Percentiles rank a stretch among this genome's conserved stretches.
Conservation (phyloP, 2,888 invertebrate genomes). For the Trichopoda pennipes region DNA sequence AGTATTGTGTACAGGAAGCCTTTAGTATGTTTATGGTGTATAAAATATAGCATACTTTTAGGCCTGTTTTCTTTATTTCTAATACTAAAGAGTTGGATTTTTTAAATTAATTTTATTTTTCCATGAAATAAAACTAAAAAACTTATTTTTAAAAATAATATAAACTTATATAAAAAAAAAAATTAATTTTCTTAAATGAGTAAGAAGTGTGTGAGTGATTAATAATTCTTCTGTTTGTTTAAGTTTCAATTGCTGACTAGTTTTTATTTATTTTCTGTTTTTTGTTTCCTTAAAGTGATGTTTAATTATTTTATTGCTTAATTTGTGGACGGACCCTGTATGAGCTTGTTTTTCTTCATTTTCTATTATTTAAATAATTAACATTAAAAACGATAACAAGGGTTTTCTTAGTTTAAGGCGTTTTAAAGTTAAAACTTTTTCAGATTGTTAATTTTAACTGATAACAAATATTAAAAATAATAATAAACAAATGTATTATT, state of each 20-base stretch:
- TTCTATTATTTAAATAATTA: neutral
- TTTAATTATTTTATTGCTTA: constrained; percentile 37
- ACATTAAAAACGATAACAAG: neutral
- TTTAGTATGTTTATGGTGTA: neutral
- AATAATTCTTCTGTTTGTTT: constrained; percentile 26
- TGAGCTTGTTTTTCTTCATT: constrained; percentile 32
- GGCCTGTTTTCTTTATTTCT: neutral
- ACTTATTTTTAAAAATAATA: neutral
- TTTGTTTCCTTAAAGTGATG: constrained; percentile 19
- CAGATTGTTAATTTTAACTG: too few relatives aligned
- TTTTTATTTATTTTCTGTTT: too few relatives aligned
- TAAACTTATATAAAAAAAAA: neutral
- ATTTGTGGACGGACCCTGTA: constrained; percentile 58
- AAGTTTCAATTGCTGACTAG: constrained; percentile 56
- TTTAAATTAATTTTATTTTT: neutral
- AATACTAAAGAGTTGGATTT: neutral
- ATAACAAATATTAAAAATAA: too few relatives aligned
- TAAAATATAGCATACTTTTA: constrained; percentile 15
- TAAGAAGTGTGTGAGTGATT: too few relatives aligned
- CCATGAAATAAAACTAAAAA: neutral
- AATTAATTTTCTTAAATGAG: neutral
- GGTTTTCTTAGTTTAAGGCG: neutral
- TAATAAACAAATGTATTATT: too few relatives aligned
- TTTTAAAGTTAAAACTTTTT: neutral
- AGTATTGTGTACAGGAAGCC: neutral